Conservation (phyloP, 1,140 invertebrate species). For the Drosophila kohkoa region DNA sequence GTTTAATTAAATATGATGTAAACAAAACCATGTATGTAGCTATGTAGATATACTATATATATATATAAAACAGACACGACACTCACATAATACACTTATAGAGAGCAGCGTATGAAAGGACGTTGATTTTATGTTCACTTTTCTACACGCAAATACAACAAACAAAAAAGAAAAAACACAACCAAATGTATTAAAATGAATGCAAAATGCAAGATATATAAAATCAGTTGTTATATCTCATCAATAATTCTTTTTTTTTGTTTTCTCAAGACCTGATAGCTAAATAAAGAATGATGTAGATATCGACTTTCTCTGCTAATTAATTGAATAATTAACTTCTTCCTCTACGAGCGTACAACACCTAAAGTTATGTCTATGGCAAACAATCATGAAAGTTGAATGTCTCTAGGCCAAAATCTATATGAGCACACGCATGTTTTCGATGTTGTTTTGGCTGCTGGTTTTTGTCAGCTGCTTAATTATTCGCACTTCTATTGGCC, state of each 20-base stretch:
- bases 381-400: conserved; percentile 6
- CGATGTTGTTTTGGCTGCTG: neutral
- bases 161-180: conserved; percentile 39
- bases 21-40: conserved; percentile 67
- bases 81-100: conserved; percentile 37
- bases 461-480: conserved; percentile 53
- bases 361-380: neutral
- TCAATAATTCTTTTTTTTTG: conserved; percentile 1
- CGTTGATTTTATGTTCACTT: conserved; percentile 77
- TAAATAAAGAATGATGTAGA: conserved; percentile 8
- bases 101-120: conserved; percentile 33
- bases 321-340: neutral
- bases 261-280: conserved; percentile 13
- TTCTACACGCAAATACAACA: conserved; percentile 63
- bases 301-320: conserved; percentile 9
- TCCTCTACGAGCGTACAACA: neutral
- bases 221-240: conserved; percentile 4
- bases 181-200: conserved; percentile 75
- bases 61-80: conserved; percentile 35
- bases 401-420: conserved; percentile 12
- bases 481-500: conserved; percentile 51
- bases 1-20: conserved; percentile 70
- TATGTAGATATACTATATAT: conserved; percentile 67
- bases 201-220: conserved; percentile 54
- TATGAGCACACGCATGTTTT: conserved; percentile 6